phyloP scores from a whole-genome alignment of 1,140 invertebrate genomes.

The Aplysia californica region DNA sequence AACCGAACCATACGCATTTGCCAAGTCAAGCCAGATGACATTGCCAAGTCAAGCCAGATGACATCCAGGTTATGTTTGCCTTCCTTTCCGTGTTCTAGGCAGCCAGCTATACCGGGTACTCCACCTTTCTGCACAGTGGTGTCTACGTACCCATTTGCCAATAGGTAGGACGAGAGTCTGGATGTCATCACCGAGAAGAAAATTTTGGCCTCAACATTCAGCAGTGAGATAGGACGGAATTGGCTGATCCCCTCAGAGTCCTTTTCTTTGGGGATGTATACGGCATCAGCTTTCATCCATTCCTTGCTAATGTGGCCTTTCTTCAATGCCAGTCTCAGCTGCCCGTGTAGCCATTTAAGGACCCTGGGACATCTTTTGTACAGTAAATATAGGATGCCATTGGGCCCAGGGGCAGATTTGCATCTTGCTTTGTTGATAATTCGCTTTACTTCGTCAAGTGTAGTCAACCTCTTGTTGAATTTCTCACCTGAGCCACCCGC shows the following conservation, averaged over 20 bases:
- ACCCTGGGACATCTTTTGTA: not conserved
- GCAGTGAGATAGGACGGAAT: not conserved
- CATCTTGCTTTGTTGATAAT: too few relatives aligned
- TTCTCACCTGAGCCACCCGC: too few relatives aligned
- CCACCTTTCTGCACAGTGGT: conserved; percentile 34
- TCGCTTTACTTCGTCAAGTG: too few relatives aligned
- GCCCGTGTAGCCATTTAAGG: not conserved
- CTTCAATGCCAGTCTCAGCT: not conserved
- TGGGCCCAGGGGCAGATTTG: too few relatives aligned
- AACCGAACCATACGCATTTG: conserved; percentile 37
- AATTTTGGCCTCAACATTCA: not conserved
- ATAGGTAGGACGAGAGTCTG: conserved; percentile 16
- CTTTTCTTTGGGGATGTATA: not conserved
- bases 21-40: conserved; percentile 38
- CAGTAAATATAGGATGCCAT: too few relatives aligned
- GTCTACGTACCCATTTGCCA: conserved; percentile 20
- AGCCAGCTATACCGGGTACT: conserved; percentile 23
- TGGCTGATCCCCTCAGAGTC: not conserved
- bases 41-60: too few relatives aligned
- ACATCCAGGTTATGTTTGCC: conserved; percentile 12
- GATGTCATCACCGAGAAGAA: not conserved
- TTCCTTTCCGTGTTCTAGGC: conserved; percentile 27
- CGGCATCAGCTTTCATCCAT: not conserved
- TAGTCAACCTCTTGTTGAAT: too few relatives aligned
- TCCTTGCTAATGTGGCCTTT: not conserved